Evolutionary conservation across 2,888 invertebrate genomes (phyloP).

Genomic region (Mimachlamys varia): DNA sequence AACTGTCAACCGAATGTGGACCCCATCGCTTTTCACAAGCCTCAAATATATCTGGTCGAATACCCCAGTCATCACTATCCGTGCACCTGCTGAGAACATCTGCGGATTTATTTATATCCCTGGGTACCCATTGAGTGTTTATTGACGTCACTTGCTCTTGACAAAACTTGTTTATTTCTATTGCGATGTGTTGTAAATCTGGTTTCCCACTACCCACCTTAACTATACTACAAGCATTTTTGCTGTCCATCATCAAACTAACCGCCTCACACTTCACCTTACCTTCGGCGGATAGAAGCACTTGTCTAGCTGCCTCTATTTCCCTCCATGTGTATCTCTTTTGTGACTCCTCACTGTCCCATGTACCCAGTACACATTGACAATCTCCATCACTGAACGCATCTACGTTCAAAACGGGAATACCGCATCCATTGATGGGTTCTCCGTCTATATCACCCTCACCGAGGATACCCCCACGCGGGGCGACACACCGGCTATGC

Average conservation of each 20-base stretch:
- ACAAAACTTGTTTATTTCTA: background rate
- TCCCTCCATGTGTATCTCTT: background rate
- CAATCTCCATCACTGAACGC: background rate
- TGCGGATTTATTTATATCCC: conserved; percentile 28
- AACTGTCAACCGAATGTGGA: conserved; percentile 39
- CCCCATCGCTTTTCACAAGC: conserved; percentile 37
- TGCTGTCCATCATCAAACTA: background rate
- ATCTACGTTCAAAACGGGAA: too few relatives aligned
- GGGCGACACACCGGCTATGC: background rate
- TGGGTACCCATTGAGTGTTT: conserved; percentile 41
- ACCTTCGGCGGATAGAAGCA: background rate
- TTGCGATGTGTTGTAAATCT: background rate
- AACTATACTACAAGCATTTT: background rate
- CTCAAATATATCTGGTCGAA: background rate
- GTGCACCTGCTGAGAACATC: conserved; percentile 23
- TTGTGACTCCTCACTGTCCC: background rate
- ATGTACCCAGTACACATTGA: background rate
- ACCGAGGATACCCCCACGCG: too few relatives aligned
- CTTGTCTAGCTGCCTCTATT: background rate
- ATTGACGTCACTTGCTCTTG: background rate
- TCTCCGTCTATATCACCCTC: too few relatives aligned
- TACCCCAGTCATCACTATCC: conserved; percentile 45
- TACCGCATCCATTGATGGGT: too few relatives aligned
- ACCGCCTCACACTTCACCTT: background rate
- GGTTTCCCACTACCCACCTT: background rate